Evolutionary conservation across 2,797 vertebrate genomes (phyloP).

Genomic region (Semaprochilodus insignis): DNA sequence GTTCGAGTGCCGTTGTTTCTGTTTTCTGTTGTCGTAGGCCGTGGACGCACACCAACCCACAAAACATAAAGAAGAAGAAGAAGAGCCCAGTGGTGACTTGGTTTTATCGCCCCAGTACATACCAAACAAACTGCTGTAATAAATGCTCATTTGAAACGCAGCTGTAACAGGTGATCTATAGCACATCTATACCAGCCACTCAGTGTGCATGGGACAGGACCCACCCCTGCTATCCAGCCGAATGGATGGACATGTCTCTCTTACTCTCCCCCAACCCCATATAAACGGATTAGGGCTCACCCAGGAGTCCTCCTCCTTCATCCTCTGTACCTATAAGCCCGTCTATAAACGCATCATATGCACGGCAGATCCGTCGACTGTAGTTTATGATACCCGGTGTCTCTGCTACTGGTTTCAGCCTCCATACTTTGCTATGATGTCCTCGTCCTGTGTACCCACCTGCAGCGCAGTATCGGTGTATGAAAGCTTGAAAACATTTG

Average conservation of each 20-base stretch:
- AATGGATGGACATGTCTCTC: neutral
- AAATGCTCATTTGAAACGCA: neutral
- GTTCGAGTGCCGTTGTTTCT: constrained; percentile 74
- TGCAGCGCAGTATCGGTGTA: constrained; percentile 13
- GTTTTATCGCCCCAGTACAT: constrained; percentile 66
- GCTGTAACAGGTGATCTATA: constrained; percentile 4
- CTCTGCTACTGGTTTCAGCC: constrained; percentile 37
- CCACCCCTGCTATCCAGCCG: neutral
- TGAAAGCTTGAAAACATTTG: neutral
- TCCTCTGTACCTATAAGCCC: constrained; percentile 25
- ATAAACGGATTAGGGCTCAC: neutral
- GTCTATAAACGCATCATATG: constrained; percentile 1
- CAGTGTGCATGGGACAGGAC: neutral
- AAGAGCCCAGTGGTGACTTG: constrained; percentile 48
- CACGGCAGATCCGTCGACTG: constrained; percentile 31
- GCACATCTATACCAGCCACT: neutral
- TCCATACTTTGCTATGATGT: constrained; percentile 48
- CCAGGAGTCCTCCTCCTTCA: neutral
- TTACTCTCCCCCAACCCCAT: neutral
- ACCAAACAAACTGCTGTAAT: neutral
- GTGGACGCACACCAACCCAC: constrained; percentile 41
- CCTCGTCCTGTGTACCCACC: constrained; percentile 38
- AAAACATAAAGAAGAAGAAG: neutral
- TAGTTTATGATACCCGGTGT: constrained; percentile 10
- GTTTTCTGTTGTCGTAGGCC: constrained; percentile 65